Evolutionary conservation across 2,113 vertebrate genomes (phyloP).

Genomic region (Scortum barcoo): DNA sequence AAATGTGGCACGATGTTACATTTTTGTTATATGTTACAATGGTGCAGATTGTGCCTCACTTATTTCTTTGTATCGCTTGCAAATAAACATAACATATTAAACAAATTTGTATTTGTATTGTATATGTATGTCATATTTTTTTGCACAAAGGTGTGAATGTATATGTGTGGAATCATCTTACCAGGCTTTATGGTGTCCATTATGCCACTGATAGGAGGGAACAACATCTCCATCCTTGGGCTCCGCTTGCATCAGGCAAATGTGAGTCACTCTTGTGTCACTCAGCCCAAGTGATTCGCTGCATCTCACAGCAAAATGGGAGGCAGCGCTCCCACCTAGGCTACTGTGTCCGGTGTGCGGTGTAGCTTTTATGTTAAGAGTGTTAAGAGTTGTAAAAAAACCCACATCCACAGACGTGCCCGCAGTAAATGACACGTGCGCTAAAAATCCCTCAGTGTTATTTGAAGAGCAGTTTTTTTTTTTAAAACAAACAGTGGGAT

Average conservation of each 20-base stretch:
- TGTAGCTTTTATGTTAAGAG: constrained; percentile 38
- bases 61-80: constrained; percentile 45
- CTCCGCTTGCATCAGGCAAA: background rate
- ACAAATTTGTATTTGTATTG: background rate
- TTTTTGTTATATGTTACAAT: constrained; percentile 11
- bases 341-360: constrained; percentile 3
- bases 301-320: constrained; percentile 6
- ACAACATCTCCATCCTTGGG: no score
- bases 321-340: background rate
- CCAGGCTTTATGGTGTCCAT: background rate
- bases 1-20: constrained; percentile 9
- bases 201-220: background rate
- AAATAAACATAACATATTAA: constrained; percentile 53
- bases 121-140: no score
- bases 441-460: background rate
- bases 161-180: background rate
- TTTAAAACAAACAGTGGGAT: constrained; percentile 17
- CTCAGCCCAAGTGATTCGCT: background rate
- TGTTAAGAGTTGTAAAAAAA: constrained; percentile 17
- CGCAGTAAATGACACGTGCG: constrained; percentile 41
- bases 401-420: constrained; percentile 25
- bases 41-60: background rate
- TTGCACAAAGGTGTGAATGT: no score
- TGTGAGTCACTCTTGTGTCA: background rate
- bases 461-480: background rate